phyloP scores from a whole-genome alignment of 2,797 vertebrate species.

The Hippopotamyrus pictus region DNA sequence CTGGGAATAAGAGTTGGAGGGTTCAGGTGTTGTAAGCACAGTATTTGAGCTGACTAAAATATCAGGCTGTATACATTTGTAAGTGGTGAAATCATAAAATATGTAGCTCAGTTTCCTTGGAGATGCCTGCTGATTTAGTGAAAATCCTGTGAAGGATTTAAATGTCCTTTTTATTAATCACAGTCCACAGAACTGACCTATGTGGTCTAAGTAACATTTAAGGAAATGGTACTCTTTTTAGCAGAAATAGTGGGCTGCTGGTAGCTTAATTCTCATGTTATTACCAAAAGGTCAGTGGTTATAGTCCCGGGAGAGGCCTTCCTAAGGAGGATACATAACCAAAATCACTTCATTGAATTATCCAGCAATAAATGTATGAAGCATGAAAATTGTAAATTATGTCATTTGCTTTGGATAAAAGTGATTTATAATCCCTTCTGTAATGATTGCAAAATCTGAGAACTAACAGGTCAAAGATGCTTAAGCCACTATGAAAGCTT shows the following conservation, averaged over 20 bases:
- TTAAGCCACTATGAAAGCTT: background rate
- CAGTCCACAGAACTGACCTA: background rate
- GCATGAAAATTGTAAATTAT: background rate
- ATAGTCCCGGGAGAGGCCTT: background rate
- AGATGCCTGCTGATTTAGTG: background rate
- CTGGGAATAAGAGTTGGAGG: background rate
- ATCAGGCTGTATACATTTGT: conserved; percentile 3
- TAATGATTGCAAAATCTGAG: background rate
- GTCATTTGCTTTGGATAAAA: background rate
- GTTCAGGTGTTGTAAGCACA: background rate
- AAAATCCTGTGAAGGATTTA: background rate
- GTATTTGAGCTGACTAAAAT: background rate
- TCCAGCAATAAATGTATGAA: background rate
- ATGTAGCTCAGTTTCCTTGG: background rate
- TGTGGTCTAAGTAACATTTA: background rate
- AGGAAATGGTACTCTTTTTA: background rate
- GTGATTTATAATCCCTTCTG: background rate
- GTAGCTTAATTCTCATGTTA: background rate
- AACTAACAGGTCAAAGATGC: background rate
- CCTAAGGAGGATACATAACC: background rate
- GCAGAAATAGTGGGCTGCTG: background rate
- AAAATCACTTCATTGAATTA: background rate
- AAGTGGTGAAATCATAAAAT: background rate
- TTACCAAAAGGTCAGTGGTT: conserved; percentile 10
- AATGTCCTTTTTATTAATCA: conserved; percentile 12